Percentiles rank a stretch among this genome's conserved stretches.
These are phyloP conservation scores for Tinea pellionella DNA, from an alignment of 2,888 invertebrate species.

Conservation along the genomic window DNA sequence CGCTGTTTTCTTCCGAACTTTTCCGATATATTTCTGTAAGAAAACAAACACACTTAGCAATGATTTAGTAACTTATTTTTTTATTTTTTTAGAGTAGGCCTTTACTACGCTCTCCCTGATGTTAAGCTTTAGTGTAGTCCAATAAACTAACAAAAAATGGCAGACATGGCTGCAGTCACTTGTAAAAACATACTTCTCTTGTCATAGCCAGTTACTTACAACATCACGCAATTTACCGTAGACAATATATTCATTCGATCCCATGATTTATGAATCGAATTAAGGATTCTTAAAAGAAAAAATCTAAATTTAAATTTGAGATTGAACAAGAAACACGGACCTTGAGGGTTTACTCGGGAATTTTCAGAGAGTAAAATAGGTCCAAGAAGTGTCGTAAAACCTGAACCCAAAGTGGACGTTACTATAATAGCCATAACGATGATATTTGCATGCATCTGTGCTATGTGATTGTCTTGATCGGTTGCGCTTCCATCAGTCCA, in stretches of 20 bases:
- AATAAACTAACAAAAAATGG: too few relatives aligned
- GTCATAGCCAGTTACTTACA: too few relatives aligned
- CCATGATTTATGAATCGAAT: too few relatives aligned
- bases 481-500: slow-evolving; percentile 36
- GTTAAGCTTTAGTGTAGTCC: too few relatives aligned
- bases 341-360: slow-evolving; percentile 47
- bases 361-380: slow-evolving; percentile 51
- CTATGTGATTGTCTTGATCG: slow-evolving; percentile 40
- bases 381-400: slow-evolving; percentile 46
- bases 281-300: too few relatives aligned
- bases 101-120: too few relatives aligned
- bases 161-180: too few relatives aligned
- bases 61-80: background rate
- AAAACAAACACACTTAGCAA: background rate
- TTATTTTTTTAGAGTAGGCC: too few relatives aligned
- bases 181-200: too few relatives aligned
- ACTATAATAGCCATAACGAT: slow-evolving; percentile 57
- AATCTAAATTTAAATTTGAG: background rate
- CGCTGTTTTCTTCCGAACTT: background rate
- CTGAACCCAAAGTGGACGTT: slow-evolving; percentile 52
- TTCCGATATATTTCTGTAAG: background rate
- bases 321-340: slow-evolving; percentile 23
- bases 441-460: slow-evolving; percentile 52
- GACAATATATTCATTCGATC: too few relatives aligned
- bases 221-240: too few relatives aligned